Evolutionary conservation across 2,888 invertebrate genomes (phyloP), one percentile per base, ranked within the genome.

Genomic region (Hyalella azteca): DNA sequence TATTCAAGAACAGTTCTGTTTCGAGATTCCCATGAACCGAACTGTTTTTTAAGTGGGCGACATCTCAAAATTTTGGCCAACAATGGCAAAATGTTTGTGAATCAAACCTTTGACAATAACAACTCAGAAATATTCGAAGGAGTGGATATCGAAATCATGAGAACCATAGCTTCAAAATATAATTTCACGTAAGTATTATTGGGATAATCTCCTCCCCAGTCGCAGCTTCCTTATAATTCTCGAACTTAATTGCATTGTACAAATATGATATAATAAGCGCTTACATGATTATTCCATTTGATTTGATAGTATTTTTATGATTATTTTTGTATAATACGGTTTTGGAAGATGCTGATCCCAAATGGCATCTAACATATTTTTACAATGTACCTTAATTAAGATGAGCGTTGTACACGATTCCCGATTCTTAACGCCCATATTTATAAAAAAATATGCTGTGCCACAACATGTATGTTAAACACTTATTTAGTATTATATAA

Each of bases 151-250:
- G 39, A 66, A 66, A 66, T 66, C 7, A 15, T 36, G 36, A 66
- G 36, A 2, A 66, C 36, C 36, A 22, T 66, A 13, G 36, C 36
- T 5, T 9, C 32, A 4, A 32, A 66, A n/a, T 7, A 15, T 36
- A 66, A 66, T 29, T 66, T 66, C 66, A 66, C 66, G 66, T 66
- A 19, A 66, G 66, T 66, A 1, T 36, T 7, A n/a, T 15, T 13
- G 66, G 7, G 32, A 13, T 22, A 9, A 9, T 54, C 4, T 54
- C 22, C 7, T 22, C 54, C 22, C 11, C 26, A 9, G 13, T 26
- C 29, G 22, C 13, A 22, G 1, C 11, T 45, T 45, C 19, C 45
- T 11, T 45, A 15, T 11, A 15, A 45, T 45, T 15, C 11, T 45
- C 1, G 3, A 45, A 45, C 45, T 45, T 19, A 19, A 19, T 45